Evolutionary conservation across 2,797 vertebrate species (phyloP).

Genomic region (Rhabdomys pumilio): DNA sequence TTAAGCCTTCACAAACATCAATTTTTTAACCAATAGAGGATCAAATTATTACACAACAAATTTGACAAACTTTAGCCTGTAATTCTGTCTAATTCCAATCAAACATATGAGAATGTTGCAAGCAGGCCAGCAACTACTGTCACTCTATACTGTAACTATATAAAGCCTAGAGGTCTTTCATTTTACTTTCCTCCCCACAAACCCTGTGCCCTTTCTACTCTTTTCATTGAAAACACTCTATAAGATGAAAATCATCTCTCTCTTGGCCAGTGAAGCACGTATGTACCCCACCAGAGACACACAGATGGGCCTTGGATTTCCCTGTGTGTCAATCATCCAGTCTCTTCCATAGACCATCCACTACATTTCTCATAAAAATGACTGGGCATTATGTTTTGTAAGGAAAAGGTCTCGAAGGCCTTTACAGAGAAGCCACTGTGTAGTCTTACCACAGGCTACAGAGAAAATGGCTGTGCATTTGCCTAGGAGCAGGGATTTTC

Average conservation of each 20-base stretch:
- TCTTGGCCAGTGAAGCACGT: neutral
- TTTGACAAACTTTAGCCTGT: neutral
- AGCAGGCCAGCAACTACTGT: neutral
- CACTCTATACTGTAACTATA: neutral
- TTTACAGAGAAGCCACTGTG: neutral
- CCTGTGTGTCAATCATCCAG: neutral
- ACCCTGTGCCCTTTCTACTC: neutral
- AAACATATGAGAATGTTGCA: neutral
- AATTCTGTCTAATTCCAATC: neutral
- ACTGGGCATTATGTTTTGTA: neutral
- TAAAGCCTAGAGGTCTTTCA: neutral
- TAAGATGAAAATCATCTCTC: neutral
- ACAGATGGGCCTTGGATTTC: neutral
- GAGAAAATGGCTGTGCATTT: neutral
- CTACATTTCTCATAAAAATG: neutral
- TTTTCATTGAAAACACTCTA: neutral
- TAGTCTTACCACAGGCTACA: neutral
- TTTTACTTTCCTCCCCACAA: neutral
- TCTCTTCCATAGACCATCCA: neutral
- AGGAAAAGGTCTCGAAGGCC: neutral
- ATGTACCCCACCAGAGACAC: neutral
- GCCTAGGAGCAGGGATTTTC: neutral
- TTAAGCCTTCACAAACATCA: neutral
- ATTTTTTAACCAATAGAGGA: neutral
- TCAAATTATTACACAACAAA: neutral